These are phyloP conservation scores for Mungos mungo DNA, from an alignment of 2,113 vertebrate species.

Conservation along the genomic window DNA sequence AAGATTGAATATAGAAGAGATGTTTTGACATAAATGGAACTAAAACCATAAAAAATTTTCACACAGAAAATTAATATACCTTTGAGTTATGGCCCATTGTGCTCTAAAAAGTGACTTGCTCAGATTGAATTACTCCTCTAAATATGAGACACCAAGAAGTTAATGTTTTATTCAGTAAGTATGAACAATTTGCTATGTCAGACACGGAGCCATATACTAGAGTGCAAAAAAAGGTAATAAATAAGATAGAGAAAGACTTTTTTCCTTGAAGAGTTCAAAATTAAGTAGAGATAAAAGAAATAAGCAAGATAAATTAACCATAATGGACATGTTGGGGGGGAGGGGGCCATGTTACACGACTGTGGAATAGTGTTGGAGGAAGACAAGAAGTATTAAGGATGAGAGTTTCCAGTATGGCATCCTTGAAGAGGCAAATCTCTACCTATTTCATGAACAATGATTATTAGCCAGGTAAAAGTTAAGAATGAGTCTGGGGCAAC, in stretches of 20 bases:
- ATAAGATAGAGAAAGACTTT: background rate
- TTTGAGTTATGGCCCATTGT: constrained; percentile 62
- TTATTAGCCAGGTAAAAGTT: background rate
- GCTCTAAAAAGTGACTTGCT: constrained; percentile 43
- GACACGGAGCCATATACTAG: background rate
- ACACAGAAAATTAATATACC: constrained; percentile 64
- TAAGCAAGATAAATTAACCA: background rate
- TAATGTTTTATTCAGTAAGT: constrained; percentile 69
- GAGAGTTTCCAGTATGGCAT: background rate
- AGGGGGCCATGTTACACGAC: background rate
- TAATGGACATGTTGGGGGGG: background rate
- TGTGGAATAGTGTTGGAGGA: background rate
- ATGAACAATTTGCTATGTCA: constrained; percentile 15
- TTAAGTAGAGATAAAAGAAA: constrained; percentile 24
- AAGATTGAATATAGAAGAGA: constrained; percentile 56
- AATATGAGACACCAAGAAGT: constrained; percentile 39
- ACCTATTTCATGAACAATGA: background rate
- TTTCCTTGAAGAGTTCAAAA: background rate
- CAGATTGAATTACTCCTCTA: constrained; percentile 51
- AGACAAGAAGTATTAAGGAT: background rate
- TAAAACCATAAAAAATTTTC: constrained; percentile 65
- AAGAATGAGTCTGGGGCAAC: background rate
- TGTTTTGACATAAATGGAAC: constrained; percentile 56
- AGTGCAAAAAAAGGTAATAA: constrained; percentile 38
- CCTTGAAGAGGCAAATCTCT: background rate